A percentile compares a stretch with the other conserved stretches of the same genome.
These are phyloP conservation scores for Centrocercus urophasianus DNA, from an alignment of 2,113 vertebrate genomes.

Conservation along the genomic window DNA sequence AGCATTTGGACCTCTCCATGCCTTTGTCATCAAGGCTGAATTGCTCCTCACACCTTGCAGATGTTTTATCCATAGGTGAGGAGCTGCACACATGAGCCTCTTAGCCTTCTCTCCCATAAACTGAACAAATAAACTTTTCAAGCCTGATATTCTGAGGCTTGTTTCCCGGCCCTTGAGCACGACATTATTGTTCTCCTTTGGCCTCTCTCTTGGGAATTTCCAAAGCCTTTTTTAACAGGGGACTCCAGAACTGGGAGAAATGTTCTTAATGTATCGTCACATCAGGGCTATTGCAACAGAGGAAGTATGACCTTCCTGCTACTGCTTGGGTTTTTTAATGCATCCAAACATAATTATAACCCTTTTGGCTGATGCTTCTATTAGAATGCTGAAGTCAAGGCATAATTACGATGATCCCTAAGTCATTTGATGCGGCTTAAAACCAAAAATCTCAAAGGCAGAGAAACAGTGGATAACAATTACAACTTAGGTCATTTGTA, in stretches of 20 bases:
- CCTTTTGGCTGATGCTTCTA: neutral
- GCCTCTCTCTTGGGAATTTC: neutral
- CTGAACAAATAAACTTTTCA: neutral
- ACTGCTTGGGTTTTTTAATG: neutral
- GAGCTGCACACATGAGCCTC: neutral
- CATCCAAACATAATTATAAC: neutral
- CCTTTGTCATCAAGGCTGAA: neutral
- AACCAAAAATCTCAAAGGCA: neutral
- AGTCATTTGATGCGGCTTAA: neutral
- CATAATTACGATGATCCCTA: neutral
- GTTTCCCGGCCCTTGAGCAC: neutral
- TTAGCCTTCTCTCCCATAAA: neutral
- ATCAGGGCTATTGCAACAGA: neutral
- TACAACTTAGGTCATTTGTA: neutral
- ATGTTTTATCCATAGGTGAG: neutral
- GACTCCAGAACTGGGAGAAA: neutral
- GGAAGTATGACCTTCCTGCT: neutral
- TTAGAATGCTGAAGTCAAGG: neutral
- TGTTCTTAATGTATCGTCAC: neutral
- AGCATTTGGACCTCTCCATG: neutral
- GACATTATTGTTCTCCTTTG: neutral
- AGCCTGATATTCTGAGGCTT: neutral
- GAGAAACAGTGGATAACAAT: constrained; percentile 8
- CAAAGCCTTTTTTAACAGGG: neutral
- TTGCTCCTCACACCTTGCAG: neutral